These are phyloP conservation scores for Amblyopsis rosae DNA, from an alignment of 2,113 vertebrate species.

Conservation along the genomic window DNA sequence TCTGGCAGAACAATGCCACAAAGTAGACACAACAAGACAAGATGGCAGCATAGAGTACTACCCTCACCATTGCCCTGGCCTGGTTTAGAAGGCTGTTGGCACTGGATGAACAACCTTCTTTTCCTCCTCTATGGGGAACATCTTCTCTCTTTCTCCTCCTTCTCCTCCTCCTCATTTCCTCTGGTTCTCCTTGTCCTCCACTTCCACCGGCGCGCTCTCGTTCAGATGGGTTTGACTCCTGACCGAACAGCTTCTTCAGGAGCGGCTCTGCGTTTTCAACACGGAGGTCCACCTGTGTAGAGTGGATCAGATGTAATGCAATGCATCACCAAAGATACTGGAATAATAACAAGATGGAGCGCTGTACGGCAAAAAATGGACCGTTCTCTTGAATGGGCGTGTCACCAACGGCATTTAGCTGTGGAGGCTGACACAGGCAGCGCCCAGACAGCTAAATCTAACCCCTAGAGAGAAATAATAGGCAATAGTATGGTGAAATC, in stretches of 20 bases:
- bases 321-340: no score
- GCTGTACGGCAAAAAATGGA: no score
- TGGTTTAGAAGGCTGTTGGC: constrained; percentile 72
- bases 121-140: constrained; percentile 26
- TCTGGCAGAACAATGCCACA: neutral
- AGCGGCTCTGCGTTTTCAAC: constrained; percentile 68
- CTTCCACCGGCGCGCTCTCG: constrained; percentile 17
- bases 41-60: neutral
- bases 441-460: no score
- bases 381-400: no score
- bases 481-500: no score
- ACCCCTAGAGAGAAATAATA: no score
- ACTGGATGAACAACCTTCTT: constrained; percentile 70
- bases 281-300: constrained; percentile 64
- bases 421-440: no score
- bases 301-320: neutral
- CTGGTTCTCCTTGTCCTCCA: constrained; percentile 8
- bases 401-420: no score
- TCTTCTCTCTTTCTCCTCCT: constrained; percentile 32
- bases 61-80: constrained; percentile 79
- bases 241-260: constrained; percentile 62
- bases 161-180: constrained; percentile 10
- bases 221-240: constrained; percentile 10
- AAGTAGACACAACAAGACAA: neutral
- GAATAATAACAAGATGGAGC: no score